phyloP scores from a whole-genome alignment of 2,888 invertebrate genomes.

The Agrenia bidenticulata region DNA sequence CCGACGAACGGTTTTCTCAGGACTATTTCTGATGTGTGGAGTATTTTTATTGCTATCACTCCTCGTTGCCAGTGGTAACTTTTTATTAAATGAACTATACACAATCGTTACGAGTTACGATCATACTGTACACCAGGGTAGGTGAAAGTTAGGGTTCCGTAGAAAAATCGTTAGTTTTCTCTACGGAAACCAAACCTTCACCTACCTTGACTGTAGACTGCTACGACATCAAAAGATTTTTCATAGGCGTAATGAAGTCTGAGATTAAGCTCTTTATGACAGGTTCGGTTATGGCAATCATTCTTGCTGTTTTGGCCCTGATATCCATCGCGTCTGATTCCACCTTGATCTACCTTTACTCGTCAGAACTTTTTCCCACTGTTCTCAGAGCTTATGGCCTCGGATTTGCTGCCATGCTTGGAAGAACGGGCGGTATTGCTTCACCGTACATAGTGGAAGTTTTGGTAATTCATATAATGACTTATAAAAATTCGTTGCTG shows the following conservation, averaged over 20 bases:
- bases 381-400: constrained; percentile 22
- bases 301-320: constrained; percentile 7
- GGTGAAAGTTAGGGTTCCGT: too few relatives aligned
- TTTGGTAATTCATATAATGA: constrained; percentile 20
- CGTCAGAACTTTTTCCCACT: constrained; percentile 33
- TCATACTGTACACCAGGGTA: too few relatives aligned
- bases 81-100: not conserved
- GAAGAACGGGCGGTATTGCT: constrained; percentile 22
- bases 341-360: constrained; percentile 30
- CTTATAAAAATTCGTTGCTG: not conserved
- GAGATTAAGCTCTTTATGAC: too few relatives aligned
- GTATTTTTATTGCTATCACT: constrained; percentile 16
- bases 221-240: too few relatives aligned
- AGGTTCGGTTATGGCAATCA: constrained; percentile 1
- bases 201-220: too few relatives aligned
- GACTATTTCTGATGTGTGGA: constrained; percentile 18
- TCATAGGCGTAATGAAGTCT: too few relatives aligned
- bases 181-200: too few relatives aligned
- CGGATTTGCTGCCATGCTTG: constrained; percentile 32
- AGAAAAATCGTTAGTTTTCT: too few relatives aligned
- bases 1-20: constrained; percentile 25
- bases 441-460: constrained; percentile 33
- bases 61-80: constrained; percentile 9
- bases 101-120: too few relatives aligned
- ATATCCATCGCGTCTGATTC: constrained; percentile 26